Conservation (phyloP, 1,140 invertebrate genomes). For the Eupeodes corollae region DNA sequence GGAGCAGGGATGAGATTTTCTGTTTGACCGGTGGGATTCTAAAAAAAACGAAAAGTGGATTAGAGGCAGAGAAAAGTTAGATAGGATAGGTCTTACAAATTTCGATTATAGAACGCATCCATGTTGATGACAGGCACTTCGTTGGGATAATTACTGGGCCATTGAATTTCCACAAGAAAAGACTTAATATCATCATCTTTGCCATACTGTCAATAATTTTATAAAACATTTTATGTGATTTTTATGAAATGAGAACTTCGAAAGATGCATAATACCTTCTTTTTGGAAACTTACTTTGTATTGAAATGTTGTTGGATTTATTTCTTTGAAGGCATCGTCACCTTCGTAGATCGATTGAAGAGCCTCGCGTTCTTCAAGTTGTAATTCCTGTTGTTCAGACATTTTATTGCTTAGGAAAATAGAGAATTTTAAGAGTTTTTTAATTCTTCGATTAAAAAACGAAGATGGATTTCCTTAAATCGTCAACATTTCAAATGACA, state of each 20-base stretch:
- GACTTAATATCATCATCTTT: constrained; percentile 68
- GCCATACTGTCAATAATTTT: constrained; percentile 56
- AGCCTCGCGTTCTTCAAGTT: constrained; percentile 83
- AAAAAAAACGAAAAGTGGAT: constrained; percentile 19
- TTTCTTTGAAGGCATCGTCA: constrained; percentile 73
- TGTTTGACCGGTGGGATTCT: constrained; percentile 62
- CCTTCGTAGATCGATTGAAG: constrained; percentile 89
- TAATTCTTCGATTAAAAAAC: too few relatives aligned
- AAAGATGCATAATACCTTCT: background rate
- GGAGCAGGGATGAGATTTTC: constrained; percentile 51
- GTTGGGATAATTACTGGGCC: constrained; percentile 75
- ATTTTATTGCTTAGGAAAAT: constrained; percentile 30
- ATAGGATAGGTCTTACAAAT: constrained; percentile 63
- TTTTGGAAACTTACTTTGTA: constrained; percentile 61
- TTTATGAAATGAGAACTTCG: background rate
- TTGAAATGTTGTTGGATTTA: constrained; percentile 67
- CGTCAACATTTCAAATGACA: too few relatives aligned
- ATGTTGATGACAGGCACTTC: constrained; percentile 71
- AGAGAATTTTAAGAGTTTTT: background rate
- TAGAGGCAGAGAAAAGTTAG: background rate
- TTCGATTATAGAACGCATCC: constrained; percentile 88
- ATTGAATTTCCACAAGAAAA: constrained; percentile 77
- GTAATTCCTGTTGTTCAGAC: constrained; percentile 50
- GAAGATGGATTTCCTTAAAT: too few relatives aligned
- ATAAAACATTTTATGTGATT: constrained; percentile 1